phyloP scores from a whole-genome alignment of 2,888 invertebrate species.

The Incurvaria masculella region DNA sequence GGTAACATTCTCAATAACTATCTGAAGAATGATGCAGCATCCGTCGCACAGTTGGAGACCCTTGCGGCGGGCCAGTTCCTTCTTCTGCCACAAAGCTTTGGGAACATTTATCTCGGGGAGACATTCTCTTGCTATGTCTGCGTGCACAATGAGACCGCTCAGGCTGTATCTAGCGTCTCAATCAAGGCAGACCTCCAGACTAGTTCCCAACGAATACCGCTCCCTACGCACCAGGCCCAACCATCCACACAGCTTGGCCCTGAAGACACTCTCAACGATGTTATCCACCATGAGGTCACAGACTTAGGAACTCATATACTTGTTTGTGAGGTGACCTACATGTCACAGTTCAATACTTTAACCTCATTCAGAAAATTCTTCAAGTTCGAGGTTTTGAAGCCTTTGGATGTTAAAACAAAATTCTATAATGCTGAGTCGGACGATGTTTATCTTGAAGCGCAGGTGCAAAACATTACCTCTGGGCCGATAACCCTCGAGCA shows the following conservation, averaged over 20 bases:
- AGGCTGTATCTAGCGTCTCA: conserved; percentile 76
- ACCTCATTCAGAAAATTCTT: conserved; percentile 95
- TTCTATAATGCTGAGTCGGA: conserved; percentile 92
- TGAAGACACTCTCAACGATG: conserved; percentile 88
- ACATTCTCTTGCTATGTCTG: conserved; percentile 98
- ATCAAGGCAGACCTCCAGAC: conserved; percentile 96
- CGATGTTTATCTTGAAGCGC: conserved; percentile 70
- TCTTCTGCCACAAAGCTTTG: conserved; percentile 93
- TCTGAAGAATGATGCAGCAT: conserved; percentile 79
- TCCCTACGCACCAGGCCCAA: conserved; percentile 71
- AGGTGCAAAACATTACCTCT: conserved; percentile 89
- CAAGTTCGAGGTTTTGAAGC: conserved; percentile 97
- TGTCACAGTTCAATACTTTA: conserved; percentile 67
- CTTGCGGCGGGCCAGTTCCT: conserved; percentile 86
- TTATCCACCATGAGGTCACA: conserved; percentile 99
- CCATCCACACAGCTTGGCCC: conserved; percentile 62
- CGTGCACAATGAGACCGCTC: conserved; percentile 92
- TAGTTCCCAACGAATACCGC: conserved; percentile 78
- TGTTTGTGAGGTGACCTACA: conserved; percentile 94
- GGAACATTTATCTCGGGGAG: conserved; percentile 97
- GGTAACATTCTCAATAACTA: conserved; percentile 76
- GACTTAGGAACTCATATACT: conserved; percentile 97
- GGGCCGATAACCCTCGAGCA: conserved; percentile 92
- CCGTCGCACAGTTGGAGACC: conserved; percentile 77
- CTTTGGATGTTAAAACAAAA: conserved; percentile 97